Evolutionary conservation across 2,888 invertebrate genomes (phyloP), one percentile per base, ranked within the genome.

Genomic region (Mamestra brassicae): DNA sequence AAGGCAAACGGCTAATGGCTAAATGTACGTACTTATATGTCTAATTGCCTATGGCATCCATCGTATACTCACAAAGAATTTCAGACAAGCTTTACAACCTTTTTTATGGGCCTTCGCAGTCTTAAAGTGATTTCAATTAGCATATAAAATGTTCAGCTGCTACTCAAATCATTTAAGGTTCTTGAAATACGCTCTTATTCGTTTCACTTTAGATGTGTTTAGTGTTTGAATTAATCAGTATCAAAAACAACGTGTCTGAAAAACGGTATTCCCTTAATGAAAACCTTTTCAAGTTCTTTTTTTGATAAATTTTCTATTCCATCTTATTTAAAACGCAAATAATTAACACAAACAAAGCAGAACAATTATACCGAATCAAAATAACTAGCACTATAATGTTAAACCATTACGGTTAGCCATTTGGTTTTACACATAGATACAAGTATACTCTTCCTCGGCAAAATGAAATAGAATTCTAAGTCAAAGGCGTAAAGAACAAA

Each of bases 131-230:
- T 89, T 90, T 90, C 87, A 92, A 91, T 93, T 91, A 89, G 87
- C 89, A 90, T 91, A 90, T 89, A 91, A 91, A 92, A 88, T 86
- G 89, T 86, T 87, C 86, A 85, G 82, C 83, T 87, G 84, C 76
- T 87, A 79, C 87, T 83, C 73, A 82, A 71, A 85, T 88, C 86
- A 89, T 86, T 88, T 88, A 90, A 86, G 77, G 82, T 80, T 80
- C 83, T 83, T 79, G 62, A 79, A 79, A 71, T 79, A 85, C 42
- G n/a, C 38, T 17, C 57, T 62, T 55, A 74, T 83, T 71, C 36
- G 38, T 69, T 26, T 66, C 65, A 26, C 15, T 55, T 66, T 38
- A 60, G 15, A 63, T 57, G 42, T 68, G 36, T 58, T 67, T 67
- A 74, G 62, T 42, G 34, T 62, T 42, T 47, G 36, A 36, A 50